These are phyloP conservation scores for Pachycephus smyrnensis DNA, from an alignment of 2,888 invertebrate genomes.

Conservation along the genomic window DNA sequence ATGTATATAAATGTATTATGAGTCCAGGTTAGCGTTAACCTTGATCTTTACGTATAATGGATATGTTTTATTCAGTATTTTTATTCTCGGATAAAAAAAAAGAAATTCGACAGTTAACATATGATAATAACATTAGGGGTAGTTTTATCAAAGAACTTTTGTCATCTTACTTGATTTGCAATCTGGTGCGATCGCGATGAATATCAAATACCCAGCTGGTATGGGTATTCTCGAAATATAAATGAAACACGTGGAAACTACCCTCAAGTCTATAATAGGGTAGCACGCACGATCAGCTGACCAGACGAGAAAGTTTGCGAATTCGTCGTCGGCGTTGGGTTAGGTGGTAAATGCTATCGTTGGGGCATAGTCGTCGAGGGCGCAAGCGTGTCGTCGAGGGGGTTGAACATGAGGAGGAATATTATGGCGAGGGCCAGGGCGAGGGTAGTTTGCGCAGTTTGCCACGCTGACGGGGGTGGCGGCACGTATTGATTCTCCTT, in stretches of 20 bases:
- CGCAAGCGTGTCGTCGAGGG: conserved; percentile 4
- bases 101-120: not conserved
- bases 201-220: not conserved
- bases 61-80: not conserved
- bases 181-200: not conserved
- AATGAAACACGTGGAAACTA: not conserved
- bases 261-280: not conserved
- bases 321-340: not conserved
- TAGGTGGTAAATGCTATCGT: not conserved
- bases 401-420: not conserved
- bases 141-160: not conserved
- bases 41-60: too few relatives aligned
- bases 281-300: conserved; percentile 6
- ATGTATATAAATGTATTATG: too few relatives aligned
- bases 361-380: not conserved
- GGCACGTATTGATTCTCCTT: conserved; percentile 62
- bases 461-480: conserved; percentile 53
- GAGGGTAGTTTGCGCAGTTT: conserved; percentile 62
- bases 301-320: not conserved
- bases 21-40: too few relatives aligned
- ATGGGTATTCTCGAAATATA: not conserved
- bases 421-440: conserved; percentile 5
- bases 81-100: not conserved
- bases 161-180: too few relatives aligned
- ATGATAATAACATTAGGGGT: not conserved